Evolutionary conservation across 2,888 invertebrate genomes (phyloP), one percentile per base, ranked within the genome.

Genomic region (Drosophila bunnanda): DNA sequence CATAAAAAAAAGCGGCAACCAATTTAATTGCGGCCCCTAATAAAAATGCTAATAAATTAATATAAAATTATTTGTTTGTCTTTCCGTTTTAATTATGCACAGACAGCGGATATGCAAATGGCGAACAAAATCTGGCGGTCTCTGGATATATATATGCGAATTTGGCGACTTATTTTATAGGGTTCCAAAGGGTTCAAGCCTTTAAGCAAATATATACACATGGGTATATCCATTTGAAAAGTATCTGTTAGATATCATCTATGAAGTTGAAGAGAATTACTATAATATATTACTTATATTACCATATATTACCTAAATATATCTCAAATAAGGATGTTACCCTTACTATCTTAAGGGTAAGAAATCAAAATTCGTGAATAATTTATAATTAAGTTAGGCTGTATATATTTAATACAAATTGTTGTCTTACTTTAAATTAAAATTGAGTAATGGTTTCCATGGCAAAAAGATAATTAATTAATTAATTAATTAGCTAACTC

Each of bases 1-100:
- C 39, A 41, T 6, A 65, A 46, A 12, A 13, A 53, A 46, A 55
- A 32, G 4, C 2, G 57, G 50, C 25, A 15, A 55, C 48, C 55
- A 57, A 72, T 65, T 72, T 58, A 65, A 72, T 72, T 72, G 72
- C 30, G 73, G 50, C 34, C 72, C 73, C 73, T 72, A 72, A 72
- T 72, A 53, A 72, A 64, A 72, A 72, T 50, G 58, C 72, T 58
- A 67, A 59, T 73, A 60, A 74, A 73, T 71, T 57, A 71, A 39
- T 43, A 39, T 58, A 54, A 44, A 70, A 68, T 71, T 64, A 71
- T 62, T 71, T 71, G 48, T 72, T 57, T 56, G 56, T 48, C 25
- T 57, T 61, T 70, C 55, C 61, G 62, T 36, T 57, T 64, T 41
- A 72, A 72, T 71, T 71, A 72, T 71, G 64, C 57, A 54, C 62